Conservation (phyloP, 2,888 invertebrate genomes). For the Terebella lapidaria region DNA sequence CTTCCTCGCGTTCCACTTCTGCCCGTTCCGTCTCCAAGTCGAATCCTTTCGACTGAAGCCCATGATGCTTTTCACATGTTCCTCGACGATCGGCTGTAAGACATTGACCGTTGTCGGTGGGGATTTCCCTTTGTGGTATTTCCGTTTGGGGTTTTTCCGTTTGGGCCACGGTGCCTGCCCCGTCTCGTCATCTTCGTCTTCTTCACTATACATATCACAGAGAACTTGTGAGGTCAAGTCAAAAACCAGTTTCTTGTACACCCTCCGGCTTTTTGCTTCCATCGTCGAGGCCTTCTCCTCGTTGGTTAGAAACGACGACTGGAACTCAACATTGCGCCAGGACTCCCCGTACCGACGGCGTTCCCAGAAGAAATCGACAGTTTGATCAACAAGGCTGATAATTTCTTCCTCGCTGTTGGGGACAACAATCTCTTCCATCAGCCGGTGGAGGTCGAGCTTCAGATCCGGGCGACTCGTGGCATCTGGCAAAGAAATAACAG, state of each 20-base stretch:
- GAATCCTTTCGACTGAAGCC: slow-evolving; percentile 27
- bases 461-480: background rate
- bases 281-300: slow-evolving; percentile 25
- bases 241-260: slow-evolving; percentile 47
- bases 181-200: slow-evolving; percentile 27
- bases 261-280: slow-evolving; percentile 35
- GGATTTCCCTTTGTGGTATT: slow-evolving; percentile 28
- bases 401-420: slow-evolving; percentile 43
- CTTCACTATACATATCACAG: slow-evolving; percentile 43
- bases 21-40: slow-evolving; percentile 31
- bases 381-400: slow-evolving; percentile 25
- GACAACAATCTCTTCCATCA: slow-evolving; percentile 28
- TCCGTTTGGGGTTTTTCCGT: slow-evolving; percentile 38
- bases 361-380: slow-evolving; percentile 44
- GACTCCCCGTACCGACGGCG: slow-evolving; percentile 37
- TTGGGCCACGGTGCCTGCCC: slow-evolving; percentile 59
- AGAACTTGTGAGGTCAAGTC: slow-evolving; percentile 50
- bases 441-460: background rate
- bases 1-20: slow-evolving; percentile 42
- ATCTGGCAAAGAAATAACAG: background rate
- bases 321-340: slow-evolving; percentile 29
- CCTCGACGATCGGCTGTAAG: slow-evolving; percentile 38
- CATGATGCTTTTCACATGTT: slow-evolving; percentile 35
- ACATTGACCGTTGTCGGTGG: slow-evolving; percentile 40
- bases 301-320: slow-evolving; percentile 29